phyloP scores from a whole-genome alignment of 37 sponge, comb jelly and placozoan species.

The Ianthella basta region DNA sequence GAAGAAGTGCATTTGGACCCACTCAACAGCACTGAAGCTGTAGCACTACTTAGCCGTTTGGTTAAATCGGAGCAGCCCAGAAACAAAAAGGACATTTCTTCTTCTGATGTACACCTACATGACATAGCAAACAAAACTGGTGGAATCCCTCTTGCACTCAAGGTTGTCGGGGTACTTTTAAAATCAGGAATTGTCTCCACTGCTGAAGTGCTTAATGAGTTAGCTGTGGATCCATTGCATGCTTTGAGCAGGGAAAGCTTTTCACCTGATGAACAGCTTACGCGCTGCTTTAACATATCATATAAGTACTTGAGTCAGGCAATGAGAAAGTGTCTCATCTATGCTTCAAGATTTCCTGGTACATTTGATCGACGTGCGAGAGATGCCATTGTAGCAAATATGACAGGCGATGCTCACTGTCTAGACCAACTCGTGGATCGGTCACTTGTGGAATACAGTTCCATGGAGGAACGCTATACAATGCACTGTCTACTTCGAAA shows the following conservation, averaged over 20 bases:
- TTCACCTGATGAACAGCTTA: not conserved
- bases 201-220: not conserved
- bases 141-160: too few relatives aligned
- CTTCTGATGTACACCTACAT: too few relatives aligned
- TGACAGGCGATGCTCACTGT: not conserved
- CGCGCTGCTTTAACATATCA: not conserved
- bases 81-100: too few relatives aligned
- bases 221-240: not conserved
- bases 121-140: too few relatives aligned
- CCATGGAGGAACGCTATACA: not conserved
- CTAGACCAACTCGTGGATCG: not conserved
- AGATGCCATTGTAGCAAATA: not conserved
- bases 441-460: conserved; percentile 3
- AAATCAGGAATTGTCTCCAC: not conserved
- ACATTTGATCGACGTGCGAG: not conserved
- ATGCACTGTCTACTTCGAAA: not conserved
- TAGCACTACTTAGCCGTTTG: too few relatives aligned
- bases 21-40: too few relatives aligned
- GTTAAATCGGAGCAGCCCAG: too few relatives aligned
- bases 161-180: too few relatives aligned
- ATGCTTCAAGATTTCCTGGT: conserved; percentile 8
- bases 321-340: not conserved
- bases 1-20: not conserved
- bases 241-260: not conserved
- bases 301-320: not conserved